phyloP scores from a whole-genome alignment of 53 echinoderm and acorn worm genomes.

The Crossaster papposus region DNA sequence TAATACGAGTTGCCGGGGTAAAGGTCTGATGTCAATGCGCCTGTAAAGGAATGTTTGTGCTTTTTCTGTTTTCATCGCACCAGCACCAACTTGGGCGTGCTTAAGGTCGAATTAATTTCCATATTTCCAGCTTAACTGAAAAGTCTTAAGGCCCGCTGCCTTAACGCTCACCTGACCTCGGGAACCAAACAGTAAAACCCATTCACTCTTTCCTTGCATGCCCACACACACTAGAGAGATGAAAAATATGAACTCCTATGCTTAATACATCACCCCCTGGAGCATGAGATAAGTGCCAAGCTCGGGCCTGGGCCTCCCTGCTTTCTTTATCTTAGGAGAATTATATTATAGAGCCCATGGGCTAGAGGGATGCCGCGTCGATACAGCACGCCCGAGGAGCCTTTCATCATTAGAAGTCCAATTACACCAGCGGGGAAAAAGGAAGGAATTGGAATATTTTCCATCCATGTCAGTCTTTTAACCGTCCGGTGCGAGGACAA shows the following conservation, averaged over 20 bases:
- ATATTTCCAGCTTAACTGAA: constrained; percentile 14
- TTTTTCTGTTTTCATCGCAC: neutral
- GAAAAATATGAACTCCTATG: constrained; percentile 39
- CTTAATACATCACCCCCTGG: constrained; percentile 38
- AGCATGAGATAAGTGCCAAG: constrained; percentile 46
- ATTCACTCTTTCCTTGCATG: constrained; percentile 27
- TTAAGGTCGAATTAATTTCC: constrained; percentile 8
- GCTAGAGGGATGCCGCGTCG: constrained; percentile 55
- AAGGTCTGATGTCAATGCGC: no score
- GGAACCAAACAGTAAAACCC: constrained; percentile 22
- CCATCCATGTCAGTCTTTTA: constrained; percentile 31
- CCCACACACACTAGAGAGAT: constrained; percentile 10
- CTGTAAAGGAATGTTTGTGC: neutral
- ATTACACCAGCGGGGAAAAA: constrained; percentile 50
- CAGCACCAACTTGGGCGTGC: constrained; percentile 1
- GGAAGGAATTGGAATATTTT: constrained; percentile 49
- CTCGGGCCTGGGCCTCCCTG: constrained; percentile 30
- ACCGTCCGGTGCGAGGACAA: constrained; percentile 8
- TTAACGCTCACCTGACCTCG: neutral
- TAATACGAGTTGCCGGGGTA: no score
- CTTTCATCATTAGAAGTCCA: constrained; percentile 63
- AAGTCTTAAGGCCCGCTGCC: constrained; percentile 1
- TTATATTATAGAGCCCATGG: constrained; percentile 56
- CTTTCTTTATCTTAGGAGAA: constrained; percentile 52
- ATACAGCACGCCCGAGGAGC: constrained; percentile 57